Evolutionary conservation across 2,113 vertebrate species (phyloP), one percentile per base, ranked within the genome.

Genomic region (zebrafish (Danio rerio)): DNA sequence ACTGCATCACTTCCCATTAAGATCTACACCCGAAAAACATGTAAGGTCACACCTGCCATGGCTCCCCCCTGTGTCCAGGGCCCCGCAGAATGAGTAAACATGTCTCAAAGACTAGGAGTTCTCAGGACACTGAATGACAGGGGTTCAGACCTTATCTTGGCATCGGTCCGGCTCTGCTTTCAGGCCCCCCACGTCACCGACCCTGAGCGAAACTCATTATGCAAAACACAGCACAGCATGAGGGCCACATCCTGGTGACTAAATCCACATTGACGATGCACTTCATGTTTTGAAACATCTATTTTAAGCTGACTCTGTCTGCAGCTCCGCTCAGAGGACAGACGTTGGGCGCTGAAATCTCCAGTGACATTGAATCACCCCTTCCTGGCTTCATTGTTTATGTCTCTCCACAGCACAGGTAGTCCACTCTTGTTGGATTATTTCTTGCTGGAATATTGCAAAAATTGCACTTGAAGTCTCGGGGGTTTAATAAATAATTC

Each of bases 261-360:
- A 65, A 82, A 85, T 61, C 77, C 84, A 58, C 82, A 87, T 86
- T 88, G 80, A 86, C n/a, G 80, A 86, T 88, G 84, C 88, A 84
- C 80, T 87, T 86, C 84, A 85, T 86, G 86, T 75, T 82, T 85
- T 55, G 69, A 55, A 87, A 81, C 85, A 78, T 86, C 88, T 84
- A 88, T 87, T 88, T 88, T 84, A 86, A 87, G 84, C 85, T 71
- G 68, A 62, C 66, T 70, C 45, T 68, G 81, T 79, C 81, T 79
- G 72, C 65, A 75, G 61, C 77, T 68, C 56, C 61, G 61, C 80
- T 52, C 56, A 78, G 86, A 88, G 87, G 84, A 82, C 84, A 84
- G 82, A 52, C 81, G 73, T 55, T 43, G 12, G 81, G 62, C 75
- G 12, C 47, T 61, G 70, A 87, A 83, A 84, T 84, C 84, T 72